These are phyloP conservation scores for Augochlora pura DNA, from an alignment of 1,140 invertebrate species.

Conservation along the genomic window DNA sequence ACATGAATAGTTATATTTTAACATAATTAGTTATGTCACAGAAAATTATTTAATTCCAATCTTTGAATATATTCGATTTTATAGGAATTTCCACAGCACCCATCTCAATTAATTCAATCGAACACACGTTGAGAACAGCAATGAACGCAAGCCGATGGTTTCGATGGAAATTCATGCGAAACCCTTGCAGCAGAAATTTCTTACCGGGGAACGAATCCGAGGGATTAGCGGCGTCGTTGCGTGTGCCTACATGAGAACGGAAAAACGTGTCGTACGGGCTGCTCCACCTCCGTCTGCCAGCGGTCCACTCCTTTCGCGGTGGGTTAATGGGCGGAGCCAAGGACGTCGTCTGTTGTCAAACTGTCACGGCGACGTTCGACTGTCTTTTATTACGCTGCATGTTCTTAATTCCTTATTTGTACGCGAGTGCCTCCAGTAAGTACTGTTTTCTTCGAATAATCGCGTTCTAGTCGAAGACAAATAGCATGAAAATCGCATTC, in stretches of 20 bases:
- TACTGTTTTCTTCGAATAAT: too few species aligned
- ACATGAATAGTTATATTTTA: too few species aligned
- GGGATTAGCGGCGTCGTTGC: conserved; percentile 22
- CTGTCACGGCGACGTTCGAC: conserved; percentile 19
- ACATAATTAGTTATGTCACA: too few species aligned
- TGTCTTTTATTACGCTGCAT: neutral
- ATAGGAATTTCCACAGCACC: too few species aligned
- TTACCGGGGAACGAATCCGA: neutral
- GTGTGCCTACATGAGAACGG: conserved; percentile 13
- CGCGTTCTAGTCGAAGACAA: neutral
- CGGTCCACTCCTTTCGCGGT: conserved; percentile 52
- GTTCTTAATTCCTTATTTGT: neutral
- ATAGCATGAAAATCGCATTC: neutral
- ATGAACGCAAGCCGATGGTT: neutral
- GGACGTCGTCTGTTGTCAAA: conserved; percentile 40
- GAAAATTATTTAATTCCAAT: too few species aligned
- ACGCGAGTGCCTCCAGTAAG: neutral
- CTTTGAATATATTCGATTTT: too few species aligned
- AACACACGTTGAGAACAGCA: too few species aligned
- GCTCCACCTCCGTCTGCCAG: conserved; percentile 40
- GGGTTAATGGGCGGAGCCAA: conserved; percentile 54
- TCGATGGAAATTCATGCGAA: neutral
- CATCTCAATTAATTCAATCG: too few species aligned
- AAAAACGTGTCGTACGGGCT: conserved; percentile 37
- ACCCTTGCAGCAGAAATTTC: neutral